Evolutionary conservation across 2,888 invertebrate genomes (phyloP), one percentile per base, ranked within the genome.

Genomic region (Salpingus planirostris): DNA sequence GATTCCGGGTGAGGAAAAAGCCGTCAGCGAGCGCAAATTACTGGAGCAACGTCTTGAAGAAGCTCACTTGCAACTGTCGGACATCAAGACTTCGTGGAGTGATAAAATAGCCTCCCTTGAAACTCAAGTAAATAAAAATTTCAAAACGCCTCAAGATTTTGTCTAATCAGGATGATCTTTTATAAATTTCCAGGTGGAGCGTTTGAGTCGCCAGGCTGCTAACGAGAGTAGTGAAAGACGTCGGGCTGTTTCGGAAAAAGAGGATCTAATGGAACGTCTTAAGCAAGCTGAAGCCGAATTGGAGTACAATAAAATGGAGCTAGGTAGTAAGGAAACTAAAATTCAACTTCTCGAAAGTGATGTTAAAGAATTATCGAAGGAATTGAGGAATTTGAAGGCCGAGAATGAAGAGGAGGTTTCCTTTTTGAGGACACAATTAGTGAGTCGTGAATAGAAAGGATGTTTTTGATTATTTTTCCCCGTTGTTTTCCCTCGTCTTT

Each of bases 71-170:
- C 90, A 91, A 60, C 66, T 91, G 15, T 81, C 85, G 0, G 89
- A 91, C 52, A 87, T 91, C 44, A 91, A 92, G 60, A 85, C 86
- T 1, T 85, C 86, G 0, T 91, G 91, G 91, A 90, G 89, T 52
- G 84, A 86, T 8, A 89, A 90, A 62, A 91, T 91, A 49, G 77
- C 87, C 10, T 79, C 84, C 1, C 65, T 91, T 22, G 91, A 92
- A 60, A 87, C 87, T n/a, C 91, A 92, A 75, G 83, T 86, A n/a
- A n/a, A n/a, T n/a, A n/a, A n/a, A n/a, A n/a, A n/a, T n/a, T n/a
- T n/a, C n/a, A n/a, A n/a, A n/a, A n/a, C n/a, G n/a, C n/a, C n/a
- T n/a, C n/a, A n/a, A n/a, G n/a, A n/a, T n/a, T n/a, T n/a, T n/a
- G n/a, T n/a, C n/a, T n/a, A n/a, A n/a, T n/a, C n/a, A n/a, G n/a